phyloP scores from a whole-genome alignment of 2,888 invertebrate genomes.

The Napeogenes sylphis region DNA sequence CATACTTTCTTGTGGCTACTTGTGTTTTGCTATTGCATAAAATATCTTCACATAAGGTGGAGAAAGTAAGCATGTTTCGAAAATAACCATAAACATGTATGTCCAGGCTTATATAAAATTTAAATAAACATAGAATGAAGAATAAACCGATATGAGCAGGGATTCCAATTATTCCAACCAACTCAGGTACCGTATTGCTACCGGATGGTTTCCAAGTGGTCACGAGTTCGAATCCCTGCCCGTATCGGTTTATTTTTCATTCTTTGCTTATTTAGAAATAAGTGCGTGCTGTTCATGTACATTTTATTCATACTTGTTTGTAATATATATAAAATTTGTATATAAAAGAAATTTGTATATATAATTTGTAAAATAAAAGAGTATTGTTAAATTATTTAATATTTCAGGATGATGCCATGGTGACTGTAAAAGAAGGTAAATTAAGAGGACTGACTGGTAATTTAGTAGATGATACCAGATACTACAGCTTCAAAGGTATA shows the following conservation, averaged over 20 bases:
- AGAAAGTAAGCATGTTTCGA: background rate
- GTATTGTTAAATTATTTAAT: slow-evolving; percentile 8
- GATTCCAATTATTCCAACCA: too few relatives aligned
- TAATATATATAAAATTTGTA: too few relatives aligned
- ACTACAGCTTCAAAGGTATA: slow-evolving; percentile 61
- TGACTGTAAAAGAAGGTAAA: slow-evolving; percentile 48
- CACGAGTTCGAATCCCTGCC: too few relatives aligned
- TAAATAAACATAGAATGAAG: too few relatives aligned
- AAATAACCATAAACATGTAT: background rate
- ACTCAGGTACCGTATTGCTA: too few relatives aligned
- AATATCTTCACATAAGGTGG: background rate
- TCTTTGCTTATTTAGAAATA: too few relatives aligned
- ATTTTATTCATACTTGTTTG: too few relatives aligned
- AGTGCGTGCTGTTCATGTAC: too few relatives aligned
- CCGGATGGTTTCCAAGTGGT: too few relatives aligned
- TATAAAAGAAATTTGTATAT: background rate
- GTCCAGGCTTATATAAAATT: too few relatives aligned
- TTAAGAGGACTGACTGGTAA: slow-evolving; percentile 44
- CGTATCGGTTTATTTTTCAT: too few relatives aligned
- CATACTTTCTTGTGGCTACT: background rate
- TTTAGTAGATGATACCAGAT: slow-evolving; percentile 44
- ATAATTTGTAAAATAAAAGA: slow-evolving; percentile 8
- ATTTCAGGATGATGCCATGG: slow-evolving; percentile 77
- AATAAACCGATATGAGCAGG: too few relatives aligned
- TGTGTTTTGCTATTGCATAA: background rate